Percentiles rank a stretch among this genome's conserved stretches.
Conservation (phyloP, 2,888 invertebrate genomes). For the Phania funesta region DNA sequence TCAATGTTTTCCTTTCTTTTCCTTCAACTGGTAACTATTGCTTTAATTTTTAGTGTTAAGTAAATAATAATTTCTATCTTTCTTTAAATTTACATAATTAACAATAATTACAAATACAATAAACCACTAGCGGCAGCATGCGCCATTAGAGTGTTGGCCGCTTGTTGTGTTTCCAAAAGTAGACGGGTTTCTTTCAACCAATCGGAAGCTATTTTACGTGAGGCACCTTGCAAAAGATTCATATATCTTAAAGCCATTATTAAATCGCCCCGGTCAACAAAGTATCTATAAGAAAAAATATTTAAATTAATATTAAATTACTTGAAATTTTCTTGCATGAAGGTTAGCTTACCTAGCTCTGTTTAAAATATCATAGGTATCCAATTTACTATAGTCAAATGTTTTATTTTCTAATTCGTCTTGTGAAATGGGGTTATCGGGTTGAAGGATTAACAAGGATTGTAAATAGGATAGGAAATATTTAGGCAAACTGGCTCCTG, state of each 20-base stretch:
- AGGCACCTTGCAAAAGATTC: slow-evolving; percentile 93
- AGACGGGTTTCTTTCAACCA: slow-evolving; percentile 93
- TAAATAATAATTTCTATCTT: slow-evolving; percentile 29
- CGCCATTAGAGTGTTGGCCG: slow-evolving; percentile 92
- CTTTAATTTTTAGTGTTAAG: slow-evolving; percentile 46
- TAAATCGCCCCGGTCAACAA: slow-evolving; percentile 93
- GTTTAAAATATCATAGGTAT: slow-evolving; percentile 93
- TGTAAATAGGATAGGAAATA: slow-evolving; percentile 94
- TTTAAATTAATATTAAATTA: background rate
- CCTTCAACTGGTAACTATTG: slow-evolving; percentile 46
- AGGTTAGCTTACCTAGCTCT: slow-evolving; percentile 87
- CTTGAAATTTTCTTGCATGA: background rate
- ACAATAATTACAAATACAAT: slow-evolving; percentile 77
- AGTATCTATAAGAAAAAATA: slow-evolving; percentile 83
- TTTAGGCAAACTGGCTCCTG: slow-evolving; percentile 91
- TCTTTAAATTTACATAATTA: slow-evolving; percentile 21
- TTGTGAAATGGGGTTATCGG: slow-evolving; percentile 85
- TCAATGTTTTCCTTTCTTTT: slow-evolving; percentile 2
- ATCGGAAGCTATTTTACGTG: slow-evolving; percentile 89
- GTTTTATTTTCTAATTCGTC: slow-evolving; percentile 87
- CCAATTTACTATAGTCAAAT: slow-evolving; percentile 86
- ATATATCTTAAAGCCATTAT: slow-evolving; percentile 92
- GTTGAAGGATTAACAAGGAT: slow-evolving; percentile 88
- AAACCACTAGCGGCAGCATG: slow-evolving; percentile 88
- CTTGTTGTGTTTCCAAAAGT: slow-evolving; percentile 93